These are phyloP conservation scores for Tenebrio molitor DNA, from an alignment of 1,140 invertebrate genomes.

Conservation along the genomic window DNA sequence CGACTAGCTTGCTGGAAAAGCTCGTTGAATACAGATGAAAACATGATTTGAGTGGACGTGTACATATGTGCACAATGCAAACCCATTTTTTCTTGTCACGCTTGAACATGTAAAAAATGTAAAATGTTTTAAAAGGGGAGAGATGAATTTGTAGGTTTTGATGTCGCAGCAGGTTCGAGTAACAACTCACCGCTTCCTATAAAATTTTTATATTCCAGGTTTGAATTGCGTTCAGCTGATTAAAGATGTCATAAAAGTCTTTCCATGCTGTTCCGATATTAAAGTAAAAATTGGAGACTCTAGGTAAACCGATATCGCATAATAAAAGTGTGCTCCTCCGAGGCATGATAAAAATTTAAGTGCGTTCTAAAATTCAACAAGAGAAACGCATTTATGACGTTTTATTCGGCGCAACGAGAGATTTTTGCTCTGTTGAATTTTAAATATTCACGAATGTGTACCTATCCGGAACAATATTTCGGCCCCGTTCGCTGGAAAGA, in stretches of 20 bases:
- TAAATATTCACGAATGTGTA: neutral
- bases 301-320: conserved; percentile 17
- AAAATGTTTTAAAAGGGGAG: too few relatives aligned
- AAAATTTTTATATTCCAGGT: conserved; percentile 7
- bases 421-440: neutral
- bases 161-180: too few relatives aligned
- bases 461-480: too few relatives aligned
- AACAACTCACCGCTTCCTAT: too few relatives aligned
- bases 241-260: conserved; percentile 24
- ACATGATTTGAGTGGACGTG: too few relatives aligned
- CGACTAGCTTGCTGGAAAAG: too few relatives aligned
- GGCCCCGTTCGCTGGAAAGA: too few relatives aligned
- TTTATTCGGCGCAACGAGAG: neutral
- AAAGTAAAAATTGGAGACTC: conserved; percentile 25
- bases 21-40: too few relatives aligned
- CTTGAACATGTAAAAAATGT: too few relatives aligned
- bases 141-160: too few relatives aligned
- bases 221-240: neutral
- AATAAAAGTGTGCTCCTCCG: neutral
- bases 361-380: conserved; percentile 20
- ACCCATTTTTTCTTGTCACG: too few relatives aligned
- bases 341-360: conserved; percentile 18
- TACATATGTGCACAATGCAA: too few relatives aligned
- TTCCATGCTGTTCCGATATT: conserved; percentile 16
- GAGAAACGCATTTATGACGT: conserved; percentile 4